Evolutionary conservation across 2,797 vertebrate genomes (phyloP).

Genomic region (Notamacropus eugenii): DNA sequence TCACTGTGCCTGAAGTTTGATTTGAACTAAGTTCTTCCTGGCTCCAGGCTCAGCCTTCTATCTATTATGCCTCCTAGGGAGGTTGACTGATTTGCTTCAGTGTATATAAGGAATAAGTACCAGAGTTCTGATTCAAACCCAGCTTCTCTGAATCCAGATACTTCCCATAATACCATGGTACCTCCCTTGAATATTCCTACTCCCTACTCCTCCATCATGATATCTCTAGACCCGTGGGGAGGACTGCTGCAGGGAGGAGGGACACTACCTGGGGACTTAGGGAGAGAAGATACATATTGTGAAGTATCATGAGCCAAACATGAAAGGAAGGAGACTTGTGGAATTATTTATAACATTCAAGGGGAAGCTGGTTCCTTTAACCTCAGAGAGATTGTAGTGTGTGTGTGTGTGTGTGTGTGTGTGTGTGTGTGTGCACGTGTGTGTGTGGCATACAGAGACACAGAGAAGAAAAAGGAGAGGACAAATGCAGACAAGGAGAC

Average conservation of each 20-base stretch:
- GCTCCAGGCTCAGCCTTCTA: too few species aligned
- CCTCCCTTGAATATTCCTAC: not conserved
- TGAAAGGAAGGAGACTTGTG: not conserved
- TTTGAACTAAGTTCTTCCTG: too few species aligned
- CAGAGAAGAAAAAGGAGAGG: not conserved
- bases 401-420: not conserved
- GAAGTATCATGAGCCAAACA: not conserved
- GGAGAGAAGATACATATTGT: not conserved
- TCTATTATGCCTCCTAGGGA: too few species aligned
- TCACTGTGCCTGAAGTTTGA: too few species aligned
- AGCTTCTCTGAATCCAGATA: too few species aligned
- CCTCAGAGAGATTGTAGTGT: too few species aligned
- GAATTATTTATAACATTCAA: not conserved
- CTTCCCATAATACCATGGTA: too few species aligned
- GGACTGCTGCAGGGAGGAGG: not conserved
- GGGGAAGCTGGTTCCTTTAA: not conserved
- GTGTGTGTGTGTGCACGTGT: not conserved
- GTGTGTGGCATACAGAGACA: not conserved
- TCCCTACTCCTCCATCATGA: not conserved
- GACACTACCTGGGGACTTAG: not conserved
- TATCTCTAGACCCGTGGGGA: not conserved
- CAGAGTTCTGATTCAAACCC: too few species aligned
- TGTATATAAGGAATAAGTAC: too few species aligned
- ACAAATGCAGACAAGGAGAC: too few species aligned
- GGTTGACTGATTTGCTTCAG: too few species aligned